Base-by-base conservation (phyloP, 2,888 invertebrate species). In the Alcis repandata region DNA sequence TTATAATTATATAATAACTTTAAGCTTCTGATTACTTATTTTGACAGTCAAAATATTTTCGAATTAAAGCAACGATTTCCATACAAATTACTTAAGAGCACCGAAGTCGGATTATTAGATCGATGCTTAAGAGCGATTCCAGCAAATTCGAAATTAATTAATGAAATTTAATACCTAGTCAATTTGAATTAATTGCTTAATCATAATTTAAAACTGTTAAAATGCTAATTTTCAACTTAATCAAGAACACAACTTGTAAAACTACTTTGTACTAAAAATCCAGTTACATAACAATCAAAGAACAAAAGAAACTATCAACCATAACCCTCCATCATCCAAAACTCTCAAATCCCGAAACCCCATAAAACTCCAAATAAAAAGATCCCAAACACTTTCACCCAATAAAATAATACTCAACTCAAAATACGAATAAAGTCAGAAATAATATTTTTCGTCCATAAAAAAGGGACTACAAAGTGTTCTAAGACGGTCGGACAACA, bases 401-500 rank as follows among this genome's bases (percentile, higher is more conserved):
- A 56, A 64, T 59, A 64, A 64, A 64, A 64, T 49, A 49, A 49
- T 51, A 51, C 45, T 15, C 51, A 40, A 57, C 46, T 65, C 56
- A 60, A 57, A 57, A 56, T 60, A 60, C 41, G 46, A 46, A 65
- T 65, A 57, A 65, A 60, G 56, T 52, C 51, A 60, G 51, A 60
- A 65, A 65, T 60, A 65, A 65, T 65, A 65, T 65, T 65, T 58
- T 65, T 57, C 54, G 32, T 51, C 59, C 48, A 59, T 65, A 66
- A 59, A 61, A 62, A 60, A 60, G 53, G 53, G 8, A 51, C 54
- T 59, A 64, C 36, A 71, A 63, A 63, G 65, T 33, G 60, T 58
- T 65, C 49, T 56, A 60, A 57, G 54, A 36, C 52, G n/a, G 45
- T 15, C 63, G 67, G 79, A 11, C 77, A 78, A 66, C 72, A 62